Evolutionary conservation across 2,888 invertebrate genomes (phyloP).

Genomic region (Sceliomorpha sp.): DNA sequence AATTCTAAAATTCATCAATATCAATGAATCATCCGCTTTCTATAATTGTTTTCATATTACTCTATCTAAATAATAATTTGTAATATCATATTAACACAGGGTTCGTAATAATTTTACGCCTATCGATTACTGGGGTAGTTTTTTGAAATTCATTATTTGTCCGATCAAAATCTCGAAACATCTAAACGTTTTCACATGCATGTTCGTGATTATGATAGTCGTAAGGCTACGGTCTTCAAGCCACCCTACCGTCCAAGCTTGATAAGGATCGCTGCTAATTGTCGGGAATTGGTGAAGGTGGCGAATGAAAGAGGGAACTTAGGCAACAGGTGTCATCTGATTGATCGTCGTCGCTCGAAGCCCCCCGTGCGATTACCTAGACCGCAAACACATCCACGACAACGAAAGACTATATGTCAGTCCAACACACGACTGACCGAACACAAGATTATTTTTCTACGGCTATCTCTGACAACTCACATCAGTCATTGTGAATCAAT

Average conservation of each 20-base stretch:
- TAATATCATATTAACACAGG: too few species aligned
- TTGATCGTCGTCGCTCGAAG: slow-evolving; percentile 77
- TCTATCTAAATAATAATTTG: too few species aligned
- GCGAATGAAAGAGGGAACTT: slow-evolving; percentile 72
- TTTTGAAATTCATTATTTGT: neutral
- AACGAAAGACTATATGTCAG: slow-evolving; percentile 72
- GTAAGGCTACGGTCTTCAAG: slow-evolving; percentile 49
- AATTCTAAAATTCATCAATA: slow-evolving; percentile 7
- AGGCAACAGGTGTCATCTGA: slow-evolving; percentile 80
- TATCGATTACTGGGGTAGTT: too few species aligned
- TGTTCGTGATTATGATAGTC: slow-evolving; percentile 4
- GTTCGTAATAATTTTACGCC: too few species aligned
- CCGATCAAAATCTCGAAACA: slow-evolving; percentile 5
- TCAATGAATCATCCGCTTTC: too few species aligned
- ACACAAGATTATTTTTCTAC: slow-evolving; percentile 42
- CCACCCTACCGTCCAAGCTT: slow-evolving; percentile 62
- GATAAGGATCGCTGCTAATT: slow-evolving; percentile 79
- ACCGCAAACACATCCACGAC: slow-evolving; percentile 74
- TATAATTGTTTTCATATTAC: too few species aligned
- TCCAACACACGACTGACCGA: slow-evolving; percentile 66
- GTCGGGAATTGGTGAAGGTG: slow-evolving; percentile 77
- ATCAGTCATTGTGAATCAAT: slow-evolving; percentile 26
- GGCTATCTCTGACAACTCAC: slow-evolving; percentile 27
- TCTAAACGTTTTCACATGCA: slow-evolving; percentile 3
- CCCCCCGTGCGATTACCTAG: slow-evolving; percentile 73